These are phyloP conservation scores for Glomeris marginata DNA, from an alignment of 2,888 invertebrate species.

Conservation along the genomic window DNA sequence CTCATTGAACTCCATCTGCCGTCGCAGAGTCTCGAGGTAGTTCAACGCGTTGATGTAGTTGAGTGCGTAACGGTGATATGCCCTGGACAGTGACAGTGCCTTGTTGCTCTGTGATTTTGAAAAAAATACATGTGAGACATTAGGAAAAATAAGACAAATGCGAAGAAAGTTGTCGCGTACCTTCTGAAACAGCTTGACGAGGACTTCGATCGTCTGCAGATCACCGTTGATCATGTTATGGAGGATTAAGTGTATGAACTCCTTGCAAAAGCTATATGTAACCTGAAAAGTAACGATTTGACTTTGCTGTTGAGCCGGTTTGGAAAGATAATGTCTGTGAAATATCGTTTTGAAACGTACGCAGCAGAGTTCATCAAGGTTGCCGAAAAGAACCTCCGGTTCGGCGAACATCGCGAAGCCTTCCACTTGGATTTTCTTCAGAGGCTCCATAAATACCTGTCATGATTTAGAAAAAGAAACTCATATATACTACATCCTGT, in stretches of 20 bases:
- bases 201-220: conserved; percentile 37
- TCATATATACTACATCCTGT: too few relatives aligned
- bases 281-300: too few relatives aligned
- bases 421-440: conserved; percentile 47
- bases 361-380: conserved; percentile 43
- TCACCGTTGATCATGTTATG: conserved; percentile 34
- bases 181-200: conserved; percentile 40
- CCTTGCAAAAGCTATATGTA: conserved; percentile 42
- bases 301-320: too few relatives aligned
- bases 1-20: conserved; percentile 42
- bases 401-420: conserved; percentile 46
- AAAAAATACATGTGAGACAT: too few relatives aligned
- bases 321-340: not conserved
- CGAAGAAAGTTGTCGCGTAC: conserved; percentile 24
- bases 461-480: too few relatives aligned
- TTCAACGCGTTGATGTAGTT: conserved; percentile 46
- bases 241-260: conserved; percentile 37
- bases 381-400: conserved; percentile 44
- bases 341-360: conserved; percentile 30
- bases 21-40: conserved; percentile 41
- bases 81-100: conserved; percentile 34
- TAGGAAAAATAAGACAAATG: not conserved
- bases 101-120: conserved; percentile 32
- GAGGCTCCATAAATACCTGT: conserved; percentile 45
- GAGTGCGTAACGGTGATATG: conserved; percentile 45